These are phyloP conservation scores for Crambe crambe DNA, from an alignment of 37 sponge, comb jelly and placozoan species.

Conservation along the genomic window DNA sequence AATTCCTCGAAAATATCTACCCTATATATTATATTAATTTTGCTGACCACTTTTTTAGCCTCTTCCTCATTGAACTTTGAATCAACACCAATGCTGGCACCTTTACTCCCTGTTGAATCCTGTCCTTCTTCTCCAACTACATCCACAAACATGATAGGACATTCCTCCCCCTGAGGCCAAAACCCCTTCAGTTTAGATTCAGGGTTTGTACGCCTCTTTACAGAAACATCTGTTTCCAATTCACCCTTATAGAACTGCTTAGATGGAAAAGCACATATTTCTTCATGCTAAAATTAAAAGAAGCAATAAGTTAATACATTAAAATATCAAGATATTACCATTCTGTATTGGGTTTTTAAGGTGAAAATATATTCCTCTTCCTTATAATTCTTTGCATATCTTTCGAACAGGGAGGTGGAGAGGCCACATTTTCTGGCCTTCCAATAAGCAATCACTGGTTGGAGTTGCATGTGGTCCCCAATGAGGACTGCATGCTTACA, in stretches of 20 bases:
- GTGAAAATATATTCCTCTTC: neutral
- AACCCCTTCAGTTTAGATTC: constrained; percentile 13
- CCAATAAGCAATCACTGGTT: constrained; percentile 51
- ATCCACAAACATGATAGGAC: constrained; percentile 68
- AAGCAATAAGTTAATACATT: neutral
- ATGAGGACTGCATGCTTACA: constrained; percentile 72
- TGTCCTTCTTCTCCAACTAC: constrained; percentile 55
- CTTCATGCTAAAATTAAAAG: constrained; percentile 52
- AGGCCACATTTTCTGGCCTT: constrained; percentile 63
- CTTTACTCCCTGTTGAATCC: neutral
- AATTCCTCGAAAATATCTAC: too few relatives aligned
- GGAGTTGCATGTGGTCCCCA: constrained; percentile 78
- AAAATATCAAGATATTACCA: constrained; percentile 39
- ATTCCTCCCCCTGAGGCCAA: constrained; percentile 27
- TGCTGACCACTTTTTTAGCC: constrained; percentile 64
- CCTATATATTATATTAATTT: too few relatives aligned
- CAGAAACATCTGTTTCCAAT: constrained; percentile 39
- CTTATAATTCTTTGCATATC: constrained; percentile 66
- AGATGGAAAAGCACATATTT: constrained; percentile 66
- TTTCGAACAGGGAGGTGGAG: constrained; percentile 64
- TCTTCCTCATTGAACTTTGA: constrained; percentile 65
- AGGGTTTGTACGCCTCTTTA: constrained; percentile 13
- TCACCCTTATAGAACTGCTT: constrained; percentile 55
- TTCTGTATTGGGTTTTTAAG: constrained; percentile 67
- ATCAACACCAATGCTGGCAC: neutral